Evolutionary conservation across 2,113 vertebrate species (phyloP), one percentile per base, ranked within the genome.

Genomic region (Neopipo cinnamomea): DNA sequence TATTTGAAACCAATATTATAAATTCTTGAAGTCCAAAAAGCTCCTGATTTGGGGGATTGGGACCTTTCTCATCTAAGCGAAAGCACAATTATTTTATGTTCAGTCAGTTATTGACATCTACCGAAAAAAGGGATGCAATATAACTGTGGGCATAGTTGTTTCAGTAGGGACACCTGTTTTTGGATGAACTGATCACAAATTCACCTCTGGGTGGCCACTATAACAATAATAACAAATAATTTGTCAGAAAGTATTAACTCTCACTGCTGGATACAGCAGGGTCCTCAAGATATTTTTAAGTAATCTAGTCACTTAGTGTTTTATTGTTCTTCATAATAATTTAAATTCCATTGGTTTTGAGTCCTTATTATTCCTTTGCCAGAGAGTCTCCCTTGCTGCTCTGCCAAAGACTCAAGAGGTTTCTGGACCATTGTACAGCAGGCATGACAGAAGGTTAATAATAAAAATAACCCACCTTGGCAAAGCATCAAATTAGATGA

Each of bases 401-500:
- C 56, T 96, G 96, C 79, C 88, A 96, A 93, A 93, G 79, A 81
- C 83, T 93, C 25, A 11, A 91, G 95, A 87, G 93, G 49, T 91
- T 96, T 89, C 93, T 96, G 88, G 68, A 75, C 95, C 91, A 66
- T 44, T 92, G 61, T 94, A 75, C n/a, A 92, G 79, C 79, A 96
- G 91, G 65, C 83, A 39, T 87, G 88, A 92, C 85, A 95, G 73
- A 91, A 94, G 85, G 83, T 81, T 97, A 93, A 92, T 94, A 96
- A 92, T 75, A 96, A 96, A 94, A 96, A 95, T 93, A 95, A 84
- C 77, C 53, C 86, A 33, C 31, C 68, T 86, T 96, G 95, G 92
- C 91, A 87, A 89, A 87, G 19, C 41, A 65, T 72, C 92, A 93
- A 72, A 58, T 92, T 75, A 93, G 83, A 93, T 93, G 84, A 95